Evolutionary conservation across 2,797 vertebrate species (phyloP).

Genomic region (Sebastes kiyomatsui): DNA sequence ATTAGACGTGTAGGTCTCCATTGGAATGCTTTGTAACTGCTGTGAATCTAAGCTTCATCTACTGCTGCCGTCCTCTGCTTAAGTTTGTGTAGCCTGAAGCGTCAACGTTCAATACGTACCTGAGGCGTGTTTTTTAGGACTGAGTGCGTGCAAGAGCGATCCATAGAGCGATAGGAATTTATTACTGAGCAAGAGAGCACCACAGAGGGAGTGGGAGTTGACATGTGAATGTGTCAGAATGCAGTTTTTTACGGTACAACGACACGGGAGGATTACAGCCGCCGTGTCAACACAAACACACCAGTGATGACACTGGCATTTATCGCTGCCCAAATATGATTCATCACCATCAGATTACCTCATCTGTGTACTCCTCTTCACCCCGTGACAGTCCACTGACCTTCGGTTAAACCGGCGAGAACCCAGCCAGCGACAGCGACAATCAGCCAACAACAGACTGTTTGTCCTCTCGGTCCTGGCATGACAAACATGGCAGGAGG

Average conservation of each 20-base stretch:
- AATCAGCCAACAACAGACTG: slow-evolving; percentile 46
- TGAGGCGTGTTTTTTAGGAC: neutral
- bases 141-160: neutral
- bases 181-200: neutral
- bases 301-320: neutral
- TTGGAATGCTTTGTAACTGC: neutral
- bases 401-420: slow-evolving; percentile 4
- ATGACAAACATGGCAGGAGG: slow-evolving; percentile 18
- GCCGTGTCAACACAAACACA: slow-evolving; percentile 7
- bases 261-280: neutral
- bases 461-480: slow-evolving; percentile 40
- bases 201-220: neutral
- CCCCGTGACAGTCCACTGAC: slow-evolving; percentile 18
- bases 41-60: neutral
- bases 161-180: neutral
- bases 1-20: too few species aligned
- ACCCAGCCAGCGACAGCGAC: slow-evolving; percentile 13
- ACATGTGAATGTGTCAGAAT: neutral
- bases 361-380: neutral
- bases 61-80: neutral
- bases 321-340: neutral
- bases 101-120: neutral
- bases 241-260: neutral
- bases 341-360: neutral
- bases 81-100: neutral